Conservation (phyloP, 2,888 invertebrate species). For the Dinocampus coccinellae region DNA sequence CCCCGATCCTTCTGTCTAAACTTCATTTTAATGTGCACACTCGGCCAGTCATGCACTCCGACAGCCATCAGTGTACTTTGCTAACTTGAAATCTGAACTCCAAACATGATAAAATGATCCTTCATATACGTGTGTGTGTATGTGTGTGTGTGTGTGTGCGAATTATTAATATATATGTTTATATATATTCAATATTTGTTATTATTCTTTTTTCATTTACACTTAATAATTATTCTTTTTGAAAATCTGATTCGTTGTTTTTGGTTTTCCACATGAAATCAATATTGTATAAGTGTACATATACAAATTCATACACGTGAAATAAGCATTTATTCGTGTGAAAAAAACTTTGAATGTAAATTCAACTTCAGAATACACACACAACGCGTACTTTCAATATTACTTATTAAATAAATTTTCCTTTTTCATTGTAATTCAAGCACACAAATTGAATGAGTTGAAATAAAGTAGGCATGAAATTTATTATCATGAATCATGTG, state of each 20-base stretch:
- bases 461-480: slow-evolving; percentile 1
- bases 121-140: slow-evolving; percentile 8
- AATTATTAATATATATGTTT: too few relatives aligned
- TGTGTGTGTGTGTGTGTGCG: not conserved
- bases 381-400: not conserved
- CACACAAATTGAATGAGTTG: not conserved
- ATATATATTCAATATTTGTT: too few relatives aligned
- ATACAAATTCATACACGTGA: not conserved
- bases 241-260: not conserved
- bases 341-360: slow-evolving; percentile 27
- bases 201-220: not conserved
- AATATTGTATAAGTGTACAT: too few relatives aligned
- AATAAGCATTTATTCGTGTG: slow-evolving; percentile 27
- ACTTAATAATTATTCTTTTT: not conserved
- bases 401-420: not conserved
- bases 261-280: too few relatives aligned
- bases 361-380: not conserved
- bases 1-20: slow-evolving; percentile 48
- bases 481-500: not conserved
- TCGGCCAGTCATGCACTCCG: slow-evolving; percentile 40
- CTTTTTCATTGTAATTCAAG: not conserved
- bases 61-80: slow-evolving; percentile 14
- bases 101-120: slow-evolving; percentile 20
- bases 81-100: slow-evolving; percentile 9
- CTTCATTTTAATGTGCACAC: slow-evolving; percentile 57